Evolutionary conservation across 2,113 vertebrate genomes (phyloP), one percentile per base, ranked within the genome.

Genomic region (Illadopsis cleaveri): DNA sequence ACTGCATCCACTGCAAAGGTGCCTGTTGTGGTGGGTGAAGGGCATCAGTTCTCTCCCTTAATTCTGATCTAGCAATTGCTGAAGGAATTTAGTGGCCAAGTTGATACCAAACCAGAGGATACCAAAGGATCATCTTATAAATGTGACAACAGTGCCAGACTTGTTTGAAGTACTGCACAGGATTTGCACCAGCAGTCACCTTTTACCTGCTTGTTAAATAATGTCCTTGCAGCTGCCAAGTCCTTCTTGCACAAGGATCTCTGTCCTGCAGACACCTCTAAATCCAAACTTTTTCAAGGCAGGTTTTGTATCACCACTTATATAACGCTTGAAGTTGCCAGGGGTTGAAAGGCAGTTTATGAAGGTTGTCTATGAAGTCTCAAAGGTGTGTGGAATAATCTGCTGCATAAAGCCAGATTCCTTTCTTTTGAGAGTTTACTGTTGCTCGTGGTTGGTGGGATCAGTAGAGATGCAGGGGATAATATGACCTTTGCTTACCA

Each of bases 391-490:
- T 66, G 56, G 23, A 62, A 68, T 80, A 54, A 79, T 42, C 44
- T 82, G 14, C 24, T 33, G 37, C 25, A 9, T 44, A 68, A 75
- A 90, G 44, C 12, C 42, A 54, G 8, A 17, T 65, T 56, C 75
- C 42, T 57, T 81, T 73, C 22, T 78, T 56, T 37, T 22, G 4
- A 61, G 31, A 7, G 47, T 47, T 87, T 76, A 10, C 35, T 64
- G 7, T 71, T 79, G 56, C n/a, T 82, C 0, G 0, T 3, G 4
- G 21, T 22, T 10, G 6, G 9, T 48, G n/a, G n/a, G 42, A 44
- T 54, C 50, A 61, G 11, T 30, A 33, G 28, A 83, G 13, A 48
- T n/a, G 22, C 35, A 69, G 33, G 4, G 24, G 8, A 65, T 13
- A 56, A 27, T 9, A 30, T 13, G 16, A 56, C 3, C 6, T 81